A percentile compares a stretch with the other conserved stretches of the same genome.
Conservation (phyloP, 2,888 invertebrate species). For the Volucella bombylans region DNA sequence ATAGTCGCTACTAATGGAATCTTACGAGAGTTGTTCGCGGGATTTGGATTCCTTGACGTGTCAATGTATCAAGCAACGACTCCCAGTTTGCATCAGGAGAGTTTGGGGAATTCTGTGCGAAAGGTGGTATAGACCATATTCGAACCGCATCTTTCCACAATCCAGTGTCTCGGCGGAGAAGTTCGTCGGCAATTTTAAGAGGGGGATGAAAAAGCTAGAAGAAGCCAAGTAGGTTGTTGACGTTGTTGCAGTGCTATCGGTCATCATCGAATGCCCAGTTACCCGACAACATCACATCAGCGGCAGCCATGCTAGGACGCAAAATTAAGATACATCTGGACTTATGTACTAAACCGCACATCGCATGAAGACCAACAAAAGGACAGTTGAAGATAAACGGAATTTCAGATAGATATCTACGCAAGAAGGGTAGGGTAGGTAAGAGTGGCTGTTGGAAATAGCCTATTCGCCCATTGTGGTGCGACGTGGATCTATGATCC, state of each 20-base stretch:
- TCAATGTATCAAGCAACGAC: slow-evolving; percentile 72
- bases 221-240: too few species aligned
- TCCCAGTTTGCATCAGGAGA: slow-evolving; percentile 54
- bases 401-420: slow-evolving; percentile 24
- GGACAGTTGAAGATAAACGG: background rate
- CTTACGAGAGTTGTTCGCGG: slow-evolving; percentile 47
- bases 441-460: too few species aligned
- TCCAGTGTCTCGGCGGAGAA: slow-evolving; percentile 75
- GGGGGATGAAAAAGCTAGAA: background rate
- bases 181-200: slow-evolving; percentile 74
- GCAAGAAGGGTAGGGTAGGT: too few species aligned
- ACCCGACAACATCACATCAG: too few species aligned
- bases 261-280: too few species aligned
- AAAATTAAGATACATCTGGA: slow-evolving; percentile 22
- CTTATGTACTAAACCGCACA: background rate
- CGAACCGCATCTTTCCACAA: slow-evolving; percentile 67
- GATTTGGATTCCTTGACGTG: slow-evolving; percentile 53
- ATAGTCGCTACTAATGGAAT: background rate
- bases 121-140: too few species aligned
- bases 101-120: slow-evolving; percentile 58
- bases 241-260: too few species aligned
- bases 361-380: background rate
- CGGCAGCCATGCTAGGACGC: slow-evolving; percentile 17
- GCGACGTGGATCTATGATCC: too few species aligned
- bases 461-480: too few species aligned